These are phyloP conservation scores for Scylla paramamosain DNA, from an alignment of 1,140 invertebrate species.

Conservation along the genomic window DNA sequence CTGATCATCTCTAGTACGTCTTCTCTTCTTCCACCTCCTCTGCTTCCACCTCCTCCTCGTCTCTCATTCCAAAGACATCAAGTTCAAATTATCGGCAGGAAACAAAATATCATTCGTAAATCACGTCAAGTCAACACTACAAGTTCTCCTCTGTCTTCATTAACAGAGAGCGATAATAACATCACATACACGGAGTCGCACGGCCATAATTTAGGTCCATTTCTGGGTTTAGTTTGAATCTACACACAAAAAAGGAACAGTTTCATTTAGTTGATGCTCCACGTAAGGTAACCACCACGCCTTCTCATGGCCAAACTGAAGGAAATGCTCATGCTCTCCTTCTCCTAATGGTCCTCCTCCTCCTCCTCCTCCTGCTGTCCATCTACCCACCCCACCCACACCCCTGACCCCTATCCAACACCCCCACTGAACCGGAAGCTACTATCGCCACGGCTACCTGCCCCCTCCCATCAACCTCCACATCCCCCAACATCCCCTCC, in stretches of 20 bases:
- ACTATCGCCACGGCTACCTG: background rate
- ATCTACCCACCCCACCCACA: background rate
- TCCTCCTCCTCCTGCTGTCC: background rate
- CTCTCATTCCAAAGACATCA: background rate
- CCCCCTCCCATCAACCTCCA: background rate
- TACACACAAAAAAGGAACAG: too few species aligned
- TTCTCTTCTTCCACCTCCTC: background rate
- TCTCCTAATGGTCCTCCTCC: background rate
- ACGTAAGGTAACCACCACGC: too few species aligned
- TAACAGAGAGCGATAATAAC: too few species aligned
- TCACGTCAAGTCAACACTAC: too few species aligned
- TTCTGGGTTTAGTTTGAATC: too few species aligned
- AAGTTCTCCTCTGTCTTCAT: too few species aligned
- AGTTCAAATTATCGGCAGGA: background rate
- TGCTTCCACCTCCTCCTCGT: background rate
- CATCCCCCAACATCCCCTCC: background rate
- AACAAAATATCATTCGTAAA: background rate
- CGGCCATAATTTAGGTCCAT: too few species aligned
- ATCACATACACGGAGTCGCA: too few species aligned
- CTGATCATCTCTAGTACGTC: constrained; percentile 11
- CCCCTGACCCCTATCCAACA: background rate
- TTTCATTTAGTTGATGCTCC: too few species aligned
- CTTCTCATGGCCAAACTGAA: background rate
- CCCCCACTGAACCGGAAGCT: background rate
- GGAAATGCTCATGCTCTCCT: background rate